Evolutionary conservation across 2,797 vertebrate genomes (phyloP).

Genomic region (Philypnodon macrostomus): DNA sequence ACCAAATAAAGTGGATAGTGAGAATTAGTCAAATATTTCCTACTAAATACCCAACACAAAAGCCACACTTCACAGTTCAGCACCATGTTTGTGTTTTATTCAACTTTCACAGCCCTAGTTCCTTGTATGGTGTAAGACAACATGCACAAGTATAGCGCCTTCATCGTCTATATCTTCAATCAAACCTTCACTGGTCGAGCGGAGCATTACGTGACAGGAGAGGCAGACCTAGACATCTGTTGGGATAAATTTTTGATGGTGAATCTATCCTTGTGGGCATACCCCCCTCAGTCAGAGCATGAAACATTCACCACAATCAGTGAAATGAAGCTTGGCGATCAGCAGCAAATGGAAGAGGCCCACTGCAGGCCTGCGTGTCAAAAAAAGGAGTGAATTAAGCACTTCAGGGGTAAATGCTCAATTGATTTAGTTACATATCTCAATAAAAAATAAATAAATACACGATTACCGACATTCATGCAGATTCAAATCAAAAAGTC

Average conservation of each 20-base stretch:
- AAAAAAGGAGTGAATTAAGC: conserved; percentile 1
- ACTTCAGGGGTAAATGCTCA: no score
- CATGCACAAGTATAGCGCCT: conserved; percentile 30
- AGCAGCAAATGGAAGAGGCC: conserved; percentile 40
- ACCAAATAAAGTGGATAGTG: no score
- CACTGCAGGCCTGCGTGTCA: conserved; percentile 19
- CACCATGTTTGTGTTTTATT: no score
- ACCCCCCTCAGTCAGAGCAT: conserved; percentile 46
- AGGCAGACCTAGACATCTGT: conserved; percentile 72
- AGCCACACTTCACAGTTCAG: no score
- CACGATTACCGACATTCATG: no score
- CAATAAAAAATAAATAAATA: no score
- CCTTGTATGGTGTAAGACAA: conserved; percentile 35
- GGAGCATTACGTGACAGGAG: conserved; percentile 44
- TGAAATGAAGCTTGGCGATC: conserved; percentile 51
- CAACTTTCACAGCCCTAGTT: conserved; percentile 9
- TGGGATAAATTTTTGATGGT: conserved; percentile 68
- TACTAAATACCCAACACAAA: no score
- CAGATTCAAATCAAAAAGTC: no score
- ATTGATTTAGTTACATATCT: no score
- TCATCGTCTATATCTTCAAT: conserved; percentile 44
- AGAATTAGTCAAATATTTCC: no score
- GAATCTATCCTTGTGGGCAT: conserved; percentile 51
- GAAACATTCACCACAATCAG: conserved; percentile 65
- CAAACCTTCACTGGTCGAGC: conserved; percentile 46